A percentile compares a stretch with the other conserved stretches of the same genome.
Conservation (phyloP, 1,140 invertebrate genomes). For the Mercenaria mercenaria region DNA sequence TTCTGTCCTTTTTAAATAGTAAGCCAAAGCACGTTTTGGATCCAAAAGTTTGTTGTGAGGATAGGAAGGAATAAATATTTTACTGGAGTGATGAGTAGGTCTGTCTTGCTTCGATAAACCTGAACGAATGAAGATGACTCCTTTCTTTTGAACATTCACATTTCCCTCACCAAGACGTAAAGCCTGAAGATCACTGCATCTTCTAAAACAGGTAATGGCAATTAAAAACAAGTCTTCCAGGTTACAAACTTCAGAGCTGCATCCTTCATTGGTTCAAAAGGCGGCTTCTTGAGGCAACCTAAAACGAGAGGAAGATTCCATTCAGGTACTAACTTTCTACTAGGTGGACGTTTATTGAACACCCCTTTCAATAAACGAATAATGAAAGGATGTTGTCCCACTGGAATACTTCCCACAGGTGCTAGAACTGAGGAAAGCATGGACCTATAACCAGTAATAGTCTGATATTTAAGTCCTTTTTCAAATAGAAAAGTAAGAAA, state of each 20-base stretch:
- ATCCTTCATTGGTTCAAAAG: slow-evolving; percentile 57
- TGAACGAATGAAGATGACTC: slow-evolving; percentile 54
- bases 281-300: slow-evolving; percentile 11
- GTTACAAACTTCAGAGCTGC: slow-evolving; percentile 51
- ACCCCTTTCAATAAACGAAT: not conserved
- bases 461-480: slow-evolving; percentile 40
- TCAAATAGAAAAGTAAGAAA: slow-evolving; percentile 53
- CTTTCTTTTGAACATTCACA: slow-evolving; percentile 58
- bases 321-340: slow-evolving; percentile 50
- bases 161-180: slow-evolving; percentile 49
- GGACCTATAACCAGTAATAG: slow-evolving; percentile 50
- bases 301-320: slow-evolving; percentile 60
- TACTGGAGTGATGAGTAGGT: slow-evolving; percentile 13
- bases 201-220: slow-evolving; percentile 44
- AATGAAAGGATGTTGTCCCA: slow-evolving; percentile 43
- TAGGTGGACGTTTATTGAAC: slow-evolving; percentile 51
- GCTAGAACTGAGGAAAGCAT: slow-evolving; percentile 1
- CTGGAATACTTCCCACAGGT: slow-evolving; percentile 2
- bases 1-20: slow-evolving; percentile 60
- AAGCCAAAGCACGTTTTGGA: slow-evolving; percentile 31
- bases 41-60: slow-evolving; percentile 45
- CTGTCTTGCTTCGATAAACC: slow-evolving; percentile 66
- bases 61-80: slow-evolving; percentile 66
- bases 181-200: slow-evolving; percentile 63
- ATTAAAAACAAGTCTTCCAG: slow-evolving; percentile 47